These are phyloP conservation scores for Agonopterix subpropinquella DNA, from an alignment of 2,888 invertebrate species.

Conservation along the genomic window DNA sequence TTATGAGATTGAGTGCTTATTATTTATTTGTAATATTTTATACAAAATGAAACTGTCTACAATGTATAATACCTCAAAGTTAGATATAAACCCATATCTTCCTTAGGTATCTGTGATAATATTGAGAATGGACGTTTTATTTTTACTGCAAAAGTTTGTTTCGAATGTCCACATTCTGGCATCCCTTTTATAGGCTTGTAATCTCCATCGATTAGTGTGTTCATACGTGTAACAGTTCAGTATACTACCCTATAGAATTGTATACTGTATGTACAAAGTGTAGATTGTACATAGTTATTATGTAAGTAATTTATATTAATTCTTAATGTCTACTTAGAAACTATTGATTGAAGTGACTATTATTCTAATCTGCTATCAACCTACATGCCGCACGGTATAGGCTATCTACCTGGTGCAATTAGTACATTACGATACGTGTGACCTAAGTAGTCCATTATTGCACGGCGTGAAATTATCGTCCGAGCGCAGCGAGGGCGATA, in stretches of 20 bases:
- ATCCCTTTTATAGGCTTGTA: constrained; percentile 24
- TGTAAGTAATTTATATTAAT: constrained; percentile 6
- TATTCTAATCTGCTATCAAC: no score
- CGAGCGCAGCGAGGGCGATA: no score
- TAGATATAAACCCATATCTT: constrained; percentile 44
- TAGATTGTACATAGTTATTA: constrained; percentile 37
- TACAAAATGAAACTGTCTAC: constrained; percentile 27
- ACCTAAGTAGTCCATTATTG: no score
- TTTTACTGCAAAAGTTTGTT: constrained; percentile 13
- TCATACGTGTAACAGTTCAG: constrained; percentile 24
- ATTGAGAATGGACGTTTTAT: constrained; percentile 45
- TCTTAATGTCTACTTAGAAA: neutral
- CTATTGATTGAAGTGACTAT: no score
- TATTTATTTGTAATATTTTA: constrained; percentile 48
- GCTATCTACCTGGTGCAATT: no score
- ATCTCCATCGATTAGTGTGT: constrained; percentile 48
- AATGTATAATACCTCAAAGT: constrained; percentile 49
- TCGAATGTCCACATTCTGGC: neutral
- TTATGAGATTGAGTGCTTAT: constrained; percentile 54
- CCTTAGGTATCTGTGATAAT: constrained; percentile 72
- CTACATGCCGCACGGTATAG: no score
- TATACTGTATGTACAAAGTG: constrained; percentile 49
- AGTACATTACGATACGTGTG: no score
- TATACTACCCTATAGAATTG: constrained; percentile 20
- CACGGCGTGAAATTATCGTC: no score